Percentiles rank a stretch among this genome's conserved stretches.
phyloP scores from a whole-genome alignment of 2,113 vertebrate genomes.

The Aspidoscelis tigris region DNA sequence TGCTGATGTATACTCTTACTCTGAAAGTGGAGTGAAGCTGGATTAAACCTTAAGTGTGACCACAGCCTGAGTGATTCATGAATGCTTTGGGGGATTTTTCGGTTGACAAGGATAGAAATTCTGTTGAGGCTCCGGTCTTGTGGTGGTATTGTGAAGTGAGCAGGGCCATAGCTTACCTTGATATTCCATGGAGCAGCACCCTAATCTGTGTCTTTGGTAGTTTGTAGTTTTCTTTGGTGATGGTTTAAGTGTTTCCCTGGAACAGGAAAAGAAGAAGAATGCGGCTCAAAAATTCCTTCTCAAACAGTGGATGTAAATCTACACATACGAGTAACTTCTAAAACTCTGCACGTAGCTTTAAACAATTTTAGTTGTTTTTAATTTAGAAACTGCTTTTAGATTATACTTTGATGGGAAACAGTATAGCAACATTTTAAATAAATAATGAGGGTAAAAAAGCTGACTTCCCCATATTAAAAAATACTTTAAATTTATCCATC shows the following conservation, averaged over 20 bases:
- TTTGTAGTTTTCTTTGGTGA: not conserved
- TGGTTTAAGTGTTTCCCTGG: no score
- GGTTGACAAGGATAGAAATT: no score
- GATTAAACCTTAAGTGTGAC: no score
- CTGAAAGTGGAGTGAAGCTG: no score
- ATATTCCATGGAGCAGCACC: not conserved
- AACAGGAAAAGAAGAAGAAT: no score
- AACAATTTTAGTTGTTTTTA: not conserved
- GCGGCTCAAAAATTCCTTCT: not conserved
- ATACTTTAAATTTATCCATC: not conserved
- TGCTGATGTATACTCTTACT: no score
- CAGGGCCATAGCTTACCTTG: no score
- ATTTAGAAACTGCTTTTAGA: no score
- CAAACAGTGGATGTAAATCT: not conserved
- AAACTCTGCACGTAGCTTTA: not conserved
- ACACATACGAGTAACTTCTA: not conserved
- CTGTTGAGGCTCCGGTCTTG: no score
- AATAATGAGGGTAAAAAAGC: not conserved
- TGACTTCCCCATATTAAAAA: not conserved
- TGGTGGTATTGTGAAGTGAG: no score
- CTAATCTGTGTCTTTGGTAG: not conserved
- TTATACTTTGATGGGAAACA: not conserved
- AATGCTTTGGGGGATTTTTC: no score
- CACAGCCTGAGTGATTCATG: no score
- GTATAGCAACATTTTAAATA: not conserved